Conservation (phyloP, 2,797 vertebrate species). For the Onychomys torridus region DNA sequence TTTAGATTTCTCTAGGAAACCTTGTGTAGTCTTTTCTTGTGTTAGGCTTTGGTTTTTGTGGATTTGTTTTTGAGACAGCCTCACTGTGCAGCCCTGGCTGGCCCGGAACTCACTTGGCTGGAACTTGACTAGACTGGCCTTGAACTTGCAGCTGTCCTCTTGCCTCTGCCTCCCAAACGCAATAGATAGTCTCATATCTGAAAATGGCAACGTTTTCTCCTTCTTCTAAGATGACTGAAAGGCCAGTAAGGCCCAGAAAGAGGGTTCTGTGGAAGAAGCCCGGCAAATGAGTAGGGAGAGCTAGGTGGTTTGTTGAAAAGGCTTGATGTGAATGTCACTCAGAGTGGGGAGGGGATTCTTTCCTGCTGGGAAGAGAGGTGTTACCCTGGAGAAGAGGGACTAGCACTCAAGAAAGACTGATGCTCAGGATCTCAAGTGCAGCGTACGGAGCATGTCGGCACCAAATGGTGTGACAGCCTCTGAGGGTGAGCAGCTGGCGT, state of each 20-base stretch:
- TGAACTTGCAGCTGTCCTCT: neutral
- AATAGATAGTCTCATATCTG: neutral
- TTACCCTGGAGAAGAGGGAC: neutral
- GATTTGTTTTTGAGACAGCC: neutral
- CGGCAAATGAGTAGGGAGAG: accelerated
- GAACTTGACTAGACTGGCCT: neutral
- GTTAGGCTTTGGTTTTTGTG: neutral
- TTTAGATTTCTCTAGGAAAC: neutral
- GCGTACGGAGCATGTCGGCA: accelerated
- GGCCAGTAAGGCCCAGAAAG: neutral
- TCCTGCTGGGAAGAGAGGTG: neutral
- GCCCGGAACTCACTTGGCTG: neutral
- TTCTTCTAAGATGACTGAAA: neutral
- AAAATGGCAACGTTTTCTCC: neutral
- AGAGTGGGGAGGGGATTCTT: accelerated
- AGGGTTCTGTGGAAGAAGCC: neutral
- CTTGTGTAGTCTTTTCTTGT: neutral
- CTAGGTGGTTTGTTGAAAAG: neutral
- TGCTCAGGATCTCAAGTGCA: too few species aligned
- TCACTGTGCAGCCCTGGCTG: neutral
- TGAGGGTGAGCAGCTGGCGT: neutral
- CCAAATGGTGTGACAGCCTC: neutral
- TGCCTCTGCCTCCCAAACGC: neutral
- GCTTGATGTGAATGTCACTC: neutral
- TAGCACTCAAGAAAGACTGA: neutral